A percentile compares a stretch with the other conserved stretches of the same genome.
phyloP scores from a whole-genome alignment of 2,888 invertebrate species.

The Calephelis perditalis region DNA sequence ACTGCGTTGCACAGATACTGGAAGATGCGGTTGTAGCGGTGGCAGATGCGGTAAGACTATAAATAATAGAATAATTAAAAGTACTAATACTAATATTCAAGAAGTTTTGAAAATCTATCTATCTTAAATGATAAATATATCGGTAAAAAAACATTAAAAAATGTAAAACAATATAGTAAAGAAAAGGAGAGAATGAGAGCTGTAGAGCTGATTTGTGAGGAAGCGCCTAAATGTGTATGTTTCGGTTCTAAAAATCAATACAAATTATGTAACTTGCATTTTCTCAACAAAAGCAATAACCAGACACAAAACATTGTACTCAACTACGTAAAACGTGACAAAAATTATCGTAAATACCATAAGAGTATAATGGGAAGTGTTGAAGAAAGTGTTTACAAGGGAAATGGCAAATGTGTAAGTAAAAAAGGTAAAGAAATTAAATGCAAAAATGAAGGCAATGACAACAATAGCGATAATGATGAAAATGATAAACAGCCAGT shows the following conservation, averaged over 20 bases:
- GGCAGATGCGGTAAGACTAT: too few relatives aligned
- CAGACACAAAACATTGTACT: background rate
- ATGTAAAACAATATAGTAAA: too few relatives aligned
- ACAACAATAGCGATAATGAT: background rate
- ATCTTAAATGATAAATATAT: too few relatives aligned
- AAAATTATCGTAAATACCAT: slow-evolving; percentile 1
- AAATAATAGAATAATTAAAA: too few relatives aligned
- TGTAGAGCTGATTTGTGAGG: background rate
- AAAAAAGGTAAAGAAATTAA: background rate
- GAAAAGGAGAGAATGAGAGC: background rate
- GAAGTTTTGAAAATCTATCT: too few relatives aligned
- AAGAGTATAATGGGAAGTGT: background rate
- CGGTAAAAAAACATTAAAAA: too few relatives aligned
- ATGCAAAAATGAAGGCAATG: background rate
- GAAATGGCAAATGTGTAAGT: background rate
- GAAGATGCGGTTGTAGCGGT: background rate
- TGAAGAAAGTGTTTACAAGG: background rate
- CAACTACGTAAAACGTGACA: background rate
- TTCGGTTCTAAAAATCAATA: background rate
- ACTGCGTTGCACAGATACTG: background rate
- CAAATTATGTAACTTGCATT: background rate
- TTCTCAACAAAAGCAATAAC: background rate
- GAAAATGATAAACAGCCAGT: too few relatives aligned
- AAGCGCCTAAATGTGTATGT: background rate
- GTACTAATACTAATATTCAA: too few relatives aligned